Conservation (phyloP, 2,797 vertebrate species). For the Danio kyathit region DNA sequence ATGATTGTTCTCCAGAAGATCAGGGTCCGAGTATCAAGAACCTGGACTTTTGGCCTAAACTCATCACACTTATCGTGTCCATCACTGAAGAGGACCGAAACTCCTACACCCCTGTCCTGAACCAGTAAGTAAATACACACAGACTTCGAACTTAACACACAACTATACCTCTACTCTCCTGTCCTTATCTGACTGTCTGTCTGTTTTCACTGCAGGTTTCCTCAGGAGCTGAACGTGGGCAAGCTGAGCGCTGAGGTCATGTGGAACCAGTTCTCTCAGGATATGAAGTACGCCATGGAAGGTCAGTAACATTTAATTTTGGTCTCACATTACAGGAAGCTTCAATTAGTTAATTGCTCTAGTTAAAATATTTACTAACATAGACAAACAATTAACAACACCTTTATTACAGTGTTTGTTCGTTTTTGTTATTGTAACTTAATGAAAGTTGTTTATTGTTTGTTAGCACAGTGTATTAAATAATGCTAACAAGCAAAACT, state of each 20-base stretch:
- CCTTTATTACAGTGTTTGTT: too few species aligned
- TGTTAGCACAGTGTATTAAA: too few species aligned
- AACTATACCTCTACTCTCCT: not conserved
- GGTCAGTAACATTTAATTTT: constrained; percentile 76
- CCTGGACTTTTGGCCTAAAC: constrained; percentile 98
- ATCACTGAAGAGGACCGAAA: constrained; percentile 98
- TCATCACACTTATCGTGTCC: constrained; percentile 97
- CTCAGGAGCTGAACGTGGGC: constrained; percentile 95
- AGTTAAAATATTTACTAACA: too few species aligned
- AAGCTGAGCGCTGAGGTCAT: constrained; percentile 97
- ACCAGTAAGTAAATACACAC: constrained; percentile 87
- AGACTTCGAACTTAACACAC: not conserved
- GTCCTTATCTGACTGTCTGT: constrained; percentile 34
- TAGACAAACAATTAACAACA: too few species aligned
- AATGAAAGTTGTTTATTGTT: too few species aligned
- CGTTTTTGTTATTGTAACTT: too few species aligned
- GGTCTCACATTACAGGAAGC: too few species aligned
- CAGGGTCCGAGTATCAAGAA: constrained; percentile 96
- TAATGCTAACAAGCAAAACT: too few species aligned
- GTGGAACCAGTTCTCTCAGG: constrained; percentile 97
- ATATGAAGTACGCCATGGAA: constrained; percentile 99
- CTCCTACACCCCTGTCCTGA: constrained; percentile 94
- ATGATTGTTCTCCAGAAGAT: constrained; percentile 90
- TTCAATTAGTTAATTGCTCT: too few species aligned
- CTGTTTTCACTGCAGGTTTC: constrained; percentile 84